Conservation (phyloP, 2,113 vertebrate species). For the Rhinopomastus cyanomelas region DNA sequence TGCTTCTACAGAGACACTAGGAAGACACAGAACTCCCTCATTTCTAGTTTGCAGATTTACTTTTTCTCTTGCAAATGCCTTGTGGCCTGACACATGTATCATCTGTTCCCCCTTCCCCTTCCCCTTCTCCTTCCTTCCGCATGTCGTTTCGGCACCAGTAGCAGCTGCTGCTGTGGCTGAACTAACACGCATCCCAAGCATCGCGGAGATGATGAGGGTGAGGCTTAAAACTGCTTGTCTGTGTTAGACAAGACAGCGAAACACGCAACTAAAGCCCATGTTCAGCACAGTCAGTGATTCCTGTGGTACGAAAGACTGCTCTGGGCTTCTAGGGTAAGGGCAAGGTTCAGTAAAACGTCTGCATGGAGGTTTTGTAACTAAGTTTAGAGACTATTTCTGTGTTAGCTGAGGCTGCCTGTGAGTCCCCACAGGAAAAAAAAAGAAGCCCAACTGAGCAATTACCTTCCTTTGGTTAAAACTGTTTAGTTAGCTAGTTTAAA, state of each 20-base stretch:
- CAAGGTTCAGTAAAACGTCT: background rate
- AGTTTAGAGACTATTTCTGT: background rate
- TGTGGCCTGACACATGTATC: background rate
- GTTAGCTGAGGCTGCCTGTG: background rate
- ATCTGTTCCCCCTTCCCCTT: no score
- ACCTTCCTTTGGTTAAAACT: background rate
- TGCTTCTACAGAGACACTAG: background rate
- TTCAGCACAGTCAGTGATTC: background rate
- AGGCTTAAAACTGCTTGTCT: background rate
- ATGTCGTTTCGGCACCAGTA: background rate
- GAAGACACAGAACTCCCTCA: background rate
- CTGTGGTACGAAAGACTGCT: background rate
- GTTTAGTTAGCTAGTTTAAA: constrained; percentile 14
- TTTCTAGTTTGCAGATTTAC: accelerated
- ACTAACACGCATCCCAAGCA: background rate
- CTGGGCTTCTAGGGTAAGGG: background rate
- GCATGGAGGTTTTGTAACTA: constrained; percentile 11
- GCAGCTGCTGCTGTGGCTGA: background rate
- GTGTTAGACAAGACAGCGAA: background rate
- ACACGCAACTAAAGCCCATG: background rate
- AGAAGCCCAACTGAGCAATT: background rate
- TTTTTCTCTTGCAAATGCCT: background rate
- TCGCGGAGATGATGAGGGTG: background rate
- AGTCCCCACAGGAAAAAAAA: background rate
- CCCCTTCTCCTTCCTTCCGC: background rate